Conservation (phyloP, 2,888 invertebrate genomes). For the Chalcis sispes region DNA sequence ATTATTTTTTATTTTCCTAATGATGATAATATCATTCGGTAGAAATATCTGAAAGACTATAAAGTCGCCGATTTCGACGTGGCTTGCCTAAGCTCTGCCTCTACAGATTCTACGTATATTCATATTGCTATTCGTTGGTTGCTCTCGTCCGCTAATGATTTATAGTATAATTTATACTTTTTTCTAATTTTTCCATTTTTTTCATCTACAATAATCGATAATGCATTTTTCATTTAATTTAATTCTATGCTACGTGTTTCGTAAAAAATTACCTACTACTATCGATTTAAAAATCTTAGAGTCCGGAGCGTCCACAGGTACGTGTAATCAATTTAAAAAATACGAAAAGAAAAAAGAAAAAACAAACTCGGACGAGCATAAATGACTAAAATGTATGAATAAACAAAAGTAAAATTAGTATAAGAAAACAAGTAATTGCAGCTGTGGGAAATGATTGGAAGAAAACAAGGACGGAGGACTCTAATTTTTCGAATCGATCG, state of each 20-base stretch:
- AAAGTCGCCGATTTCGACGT: constrained; percentile 46
- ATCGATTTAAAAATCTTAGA: constrained; percentile 35
- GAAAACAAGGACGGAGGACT: background rate
- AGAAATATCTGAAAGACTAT: constrained; percentile 59
- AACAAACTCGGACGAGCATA: too few relatives aligned
- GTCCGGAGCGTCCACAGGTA: constrained; percentile 26
- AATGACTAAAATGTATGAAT: background rate
- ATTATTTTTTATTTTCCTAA: constrained; percentile 34
- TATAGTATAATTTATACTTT: constrained; percentile 36
- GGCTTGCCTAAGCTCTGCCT: constrained; percentile 51
- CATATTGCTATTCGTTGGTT: constrained; percentile 64
- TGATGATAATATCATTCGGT: constrained; percentile 40
- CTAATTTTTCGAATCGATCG: constrained; percentile 33
- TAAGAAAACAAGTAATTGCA: background rate
- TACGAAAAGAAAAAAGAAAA: constrained; percentile 1
- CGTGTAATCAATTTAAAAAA: constrained; percentile 20
- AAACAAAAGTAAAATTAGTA: background rate
- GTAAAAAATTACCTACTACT: constrained; percentile 48
- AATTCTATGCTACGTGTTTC: constrained; percentile 41
- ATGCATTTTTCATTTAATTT: constrained; percentile 30
- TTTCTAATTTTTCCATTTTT: constrained; percentile 37
- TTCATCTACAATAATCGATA: constrained; percentile 48
- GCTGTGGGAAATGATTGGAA: background rate
- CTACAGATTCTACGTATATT: constrained; percentile 56
- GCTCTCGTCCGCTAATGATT: constrained; percentile 60